Conservation (phyloP, 2,113 vertebrate species). For the Ciconia maguari region DNA sequence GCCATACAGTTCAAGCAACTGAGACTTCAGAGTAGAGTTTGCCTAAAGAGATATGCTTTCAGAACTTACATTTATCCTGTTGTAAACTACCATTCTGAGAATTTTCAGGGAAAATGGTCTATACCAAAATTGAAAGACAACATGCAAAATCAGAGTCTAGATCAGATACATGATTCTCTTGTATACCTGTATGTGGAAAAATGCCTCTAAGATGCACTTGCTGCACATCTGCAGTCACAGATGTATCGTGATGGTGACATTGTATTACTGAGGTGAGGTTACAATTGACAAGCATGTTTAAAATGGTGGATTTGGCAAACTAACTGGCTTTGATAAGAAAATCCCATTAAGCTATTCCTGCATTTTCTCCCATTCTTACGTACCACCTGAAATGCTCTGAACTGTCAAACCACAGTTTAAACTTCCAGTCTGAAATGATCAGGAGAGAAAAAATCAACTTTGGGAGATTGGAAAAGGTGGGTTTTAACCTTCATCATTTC, state of each 20-base stretch:
- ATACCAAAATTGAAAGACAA: not conserved
- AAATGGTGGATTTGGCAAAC: not conserved
- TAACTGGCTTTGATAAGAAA: not conserved
- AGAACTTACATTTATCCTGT: not conserved
- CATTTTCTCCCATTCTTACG: not conserved
- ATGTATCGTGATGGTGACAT: accelerated
- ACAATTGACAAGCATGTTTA: not conserved
- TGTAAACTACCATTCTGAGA: not conserved
- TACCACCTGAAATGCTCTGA: not conserved
- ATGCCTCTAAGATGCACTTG: not conserved
- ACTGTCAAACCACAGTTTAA: not conserved
- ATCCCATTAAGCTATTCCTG: not conserved
- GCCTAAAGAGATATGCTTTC: not conserved
- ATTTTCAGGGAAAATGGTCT: not conserved
- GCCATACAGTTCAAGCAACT: not conserved
- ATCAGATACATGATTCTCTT: not conserved
- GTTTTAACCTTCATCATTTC: not conserved
- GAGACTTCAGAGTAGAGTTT: not conserved
- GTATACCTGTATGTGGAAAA: not conserved
- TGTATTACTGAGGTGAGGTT: not conserved
- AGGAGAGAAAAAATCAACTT: not conserved
- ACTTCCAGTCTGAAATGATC: not conserved
- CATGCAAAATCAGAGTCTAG: accelerated
- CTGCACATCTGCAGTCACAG: not conserved
- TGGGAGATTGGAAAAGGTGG: accelerated